These are phyloP conservation scores for Drosophila arizonae DNA, from an alignment of 1,140 invertebrate species.

Conservation along the genomic window DNA sequence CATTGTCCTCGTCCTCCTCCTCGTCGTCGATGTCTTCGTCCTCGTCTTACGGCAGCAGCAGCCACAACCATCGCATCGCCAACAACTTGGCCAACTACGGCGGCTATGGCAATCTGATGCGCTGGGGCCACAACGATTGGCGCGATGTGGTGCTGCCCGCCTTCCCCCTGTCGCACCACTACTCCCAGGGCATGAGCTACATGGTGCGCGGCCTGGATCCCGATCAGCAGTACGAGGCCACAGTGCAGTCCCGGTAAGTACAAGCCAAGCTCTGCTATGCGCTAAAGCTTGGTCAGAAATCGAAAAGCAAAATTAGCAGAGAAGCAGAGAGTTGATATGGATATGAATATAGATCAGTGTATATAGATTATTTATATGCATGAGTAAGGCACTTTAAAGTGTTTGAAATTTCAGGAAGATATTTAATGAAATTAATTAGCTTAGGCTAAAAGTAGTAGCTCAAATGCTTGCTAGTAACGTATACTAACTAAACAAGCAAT, in stretches of 20 bases:
- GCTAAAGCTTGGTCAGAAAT: too few relatives aligned
- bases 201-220: conserved; percentile 85
- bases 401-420: too few relatives aligned
- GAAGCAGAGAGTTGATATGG: too few relatives aligned
- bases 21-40: conserved; percentile 51
- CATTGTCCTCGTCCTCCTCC: conserved; percentile 53
- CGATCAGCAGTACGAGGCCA: conserved; percentile 86
- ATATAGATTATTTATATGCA: too few relatives aligned
- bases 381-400: too few relatives aligned
- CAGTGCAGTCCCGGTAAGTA: conserved; percentile 85
- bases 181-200: conserved; percentile 85
- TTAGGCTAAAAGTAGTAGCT: too few relatives aligned
- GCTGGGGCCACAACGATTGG: conserved; percentile 84
- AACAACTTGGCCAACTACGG: conserved; percentile 70
- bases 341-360: too few relatives aligned
- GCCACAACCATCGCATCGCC: conserved; percentile 73
- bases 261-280: background rate
- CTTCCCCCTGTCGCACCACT: conserved; percentile 81
- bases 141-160: conserved; percentile 86
- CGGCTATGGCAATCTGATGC: conserved; percentile 80
- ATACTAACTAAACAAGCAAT: too few relatives aligned
- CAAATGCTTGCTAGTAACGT: too few relatives aligned
- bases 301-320: too few relatives aligned
- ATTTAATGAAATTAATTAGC: too few relatives aligned
- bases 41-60: conserved; percentile 56